A percentile compares a stretch with the other conserved stretches of the same genome.
These are phyloP conservation scores for Craniophora ligustri DNA, from an alignment of 2,888 invertebrate genomes.

Conservation along the genomic window DNA sequence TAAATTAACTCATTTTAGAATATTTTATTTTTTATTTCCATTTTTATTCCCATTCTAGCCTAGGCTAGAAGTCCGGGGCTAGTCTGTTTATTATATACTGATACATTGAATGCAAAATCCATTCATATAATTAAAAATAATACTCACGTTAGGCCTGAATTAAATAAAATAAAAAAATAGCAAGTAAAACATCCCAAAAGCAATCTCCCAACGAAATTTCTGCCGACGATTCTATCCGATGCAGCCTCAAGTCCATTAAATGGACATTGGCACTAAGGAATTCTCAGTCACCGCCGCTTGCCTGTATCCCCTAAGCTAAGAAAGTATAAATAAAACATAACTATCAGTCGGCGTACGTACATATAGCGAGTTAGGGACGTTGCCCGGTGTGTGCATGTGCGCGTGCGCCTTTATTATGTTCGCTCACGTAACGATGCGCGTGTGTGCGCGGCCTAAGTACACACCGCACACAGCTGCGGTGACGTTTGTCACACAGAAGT, in stretches of 20 bases:
- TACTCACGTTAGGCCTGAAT: too few species aligned
- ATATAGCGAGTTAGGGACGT: conserved; percentile 80
- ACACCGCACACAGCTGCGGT: conserved; percentile 65
- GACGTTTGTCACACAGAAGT: conserved; percentile 62
- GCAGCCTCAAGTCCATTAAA: conserved; percentile 41
- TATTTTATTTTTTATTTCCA: too few species aligned
- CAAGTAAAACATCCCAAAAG: conserved; percentile 11
- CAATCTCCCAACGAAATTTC: conserved; percentile 19
- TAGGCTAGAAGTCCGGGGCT: too few species aligned
- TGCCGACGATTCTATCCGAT: conserved; percentile 30
- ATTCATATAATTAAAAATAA: too few species aligned
- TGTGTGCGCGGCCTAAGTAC: conserved; percentile 80
- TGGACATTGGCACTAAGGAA: conserved; percentile 50
- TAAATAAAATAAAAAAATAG: background rate
- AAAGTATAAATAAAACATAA: conserved; percentile 88
- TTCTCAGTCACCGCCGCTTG: conserved; percentile 66
- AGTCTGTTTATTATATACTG: too few species aligned
- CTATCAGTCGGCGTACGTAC: conserved; percentile 66
- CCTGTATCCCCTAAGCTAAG: conserved; percentile 71
- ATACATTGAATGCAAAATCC: too few species aligned
- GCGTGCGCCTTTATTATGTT: conserved; percentile 72
- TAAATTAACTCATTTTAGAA: too few species aligned
- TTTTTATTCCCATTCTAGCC: too few species aligned
- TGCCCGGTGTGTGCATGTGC: conserved; percentile 72
- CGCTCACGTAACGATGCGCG: conserved; percentile 69